Conservation (phyloP, 2,797 vertebrate species). For the Scyliorhinus canicula region DNA sequence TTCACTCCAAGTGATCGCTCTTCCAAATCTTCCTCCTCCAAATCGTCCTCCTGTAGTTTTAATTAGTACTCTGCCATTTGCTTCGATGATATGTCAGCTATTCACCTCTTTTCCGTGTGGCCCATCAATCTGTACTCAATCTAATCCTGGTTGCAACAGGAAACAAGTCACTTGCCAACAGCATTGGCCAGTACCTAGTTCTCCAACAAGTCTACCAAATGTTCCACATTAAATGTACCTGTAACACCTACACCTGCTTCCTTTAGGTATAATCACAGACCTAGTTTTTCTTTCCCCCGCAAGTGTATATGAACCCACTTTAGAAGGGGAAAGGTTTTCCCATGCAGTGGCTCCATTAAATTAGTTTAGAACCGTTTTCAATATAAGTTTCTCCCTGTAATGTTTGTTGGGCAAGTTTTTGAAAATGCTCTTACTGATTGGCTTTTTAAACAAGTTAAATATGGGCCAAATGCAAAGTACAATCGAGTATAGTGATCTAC, state of each 20-base stretch:
- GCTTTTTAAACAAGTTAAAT: neutral
- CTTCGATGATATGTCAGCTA: neutral
- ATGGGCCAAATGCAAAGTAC: neutral
- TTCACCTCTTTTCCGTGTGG: neutral
- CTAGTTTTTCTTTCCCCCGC: neutral
- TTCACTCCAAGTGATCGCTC: neutral
- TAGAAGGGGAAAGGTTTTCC: neutral
- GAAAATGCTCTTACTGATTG: neutral
- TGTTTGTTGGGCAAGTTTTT: neutral
- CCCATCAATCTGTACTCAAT: neutral
- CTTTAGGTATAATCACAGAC: neutral
- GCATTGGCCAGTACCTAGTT: neutral
- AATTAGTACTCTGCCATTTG: neutral
- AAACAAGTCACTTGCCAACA: neutral
- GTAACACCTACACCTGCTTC: neutral
- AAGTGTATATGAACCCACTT: neutral
- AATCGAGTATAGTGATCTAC: neutral
- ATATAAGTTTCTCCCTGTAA: neutral
- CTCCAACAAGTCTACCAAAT: neutral
- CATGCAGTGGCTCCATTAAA: neutral
- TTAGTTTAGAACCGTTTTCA: neutral
- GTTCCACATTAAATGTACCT: neutral
- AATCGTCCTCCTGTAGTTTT: neutral
- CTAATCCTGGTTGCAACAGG: neutral
- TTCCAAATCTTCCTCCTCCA: neutral